A percentile compares a stretch with the other conserved stretches of the same genome.
Evolutionary conservation across 1,140 invertebrate species (phyloP).

Genomic region (Drosophila lacertosa): DNA sequence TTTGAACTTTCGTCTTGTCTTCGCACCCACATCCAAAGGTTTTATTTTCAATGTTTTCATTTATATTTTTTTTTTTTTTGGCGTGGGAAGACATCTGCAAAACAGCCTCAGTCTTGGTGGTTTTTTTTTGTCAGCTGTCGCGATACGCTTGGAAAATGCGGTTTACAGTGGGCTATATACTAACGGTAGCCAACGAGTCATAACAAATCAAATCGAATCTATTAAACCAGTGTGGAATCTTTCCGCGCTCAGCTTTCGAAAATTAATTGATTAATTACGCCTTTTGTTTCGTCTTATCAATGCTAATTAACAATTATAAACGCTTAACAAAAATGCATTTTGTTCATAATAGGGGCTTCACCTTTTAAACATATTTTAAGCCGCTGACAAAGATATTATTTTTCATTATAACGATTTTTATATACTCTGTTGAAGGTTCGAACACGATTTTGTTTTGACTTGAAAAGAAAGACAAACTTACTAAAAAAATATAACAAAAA

Average conservation of each 20-base stretch:
- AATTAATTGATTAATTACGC: slow-evolving; percentile 50
- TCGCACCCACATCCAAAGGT: slow-evolving; percentile 47
- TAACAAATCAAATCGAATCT: slow-evolving; percentile 32
- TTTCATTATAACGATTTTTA: background rate
- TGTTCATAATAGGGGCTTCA: slow-evolving; percentile 27
- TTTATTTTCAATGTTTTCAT: too few relatives aligned
- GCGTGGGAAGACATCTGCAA: slow-evolving; percentile 66
- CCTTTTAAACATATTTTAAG: slow-evolving; percentile 42
- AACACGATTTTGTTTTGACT: too few relatives aligned
- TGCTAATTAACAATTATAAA: slow-evolving; percentile 68
- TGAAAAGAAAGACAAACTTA: too few relatives aligned
- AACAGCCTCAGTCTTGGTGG: slow-evolving; percentile 11
- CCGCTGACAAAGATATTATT: background rate
- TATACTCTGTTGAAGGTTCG: slow-evolving; percentile 1
- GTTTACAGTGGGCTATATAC: slow-evolving; percentile 16
- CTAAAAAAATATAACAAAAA: too few relatives aligned
- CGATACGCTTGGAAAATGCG: slow-evolving; percentile 37
- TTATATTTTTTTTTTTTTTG: slow-evolving; percentile 31
- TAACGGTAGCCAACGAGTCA: slow-evolving; percentile 43
- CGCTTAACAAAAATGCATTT: slow-evolving; percentile 56
- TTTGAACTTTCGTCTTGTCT: slow-evolving; percentile 67
- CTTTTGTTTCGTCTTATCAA: slow-evolving; percentile 26
- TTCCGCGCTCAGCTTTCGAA: slow-evolving; percentile 49
- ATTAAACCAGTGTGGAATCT: slow-evolving; percentile 4
- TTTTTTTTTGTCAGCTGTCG: slow-evolving; percentile 22